These are phyloP conservation scores for Baronia brevicornis DNA, from an alignment of 2,888 invertebrate genomes.

Conservation along the genomic window DNA sequence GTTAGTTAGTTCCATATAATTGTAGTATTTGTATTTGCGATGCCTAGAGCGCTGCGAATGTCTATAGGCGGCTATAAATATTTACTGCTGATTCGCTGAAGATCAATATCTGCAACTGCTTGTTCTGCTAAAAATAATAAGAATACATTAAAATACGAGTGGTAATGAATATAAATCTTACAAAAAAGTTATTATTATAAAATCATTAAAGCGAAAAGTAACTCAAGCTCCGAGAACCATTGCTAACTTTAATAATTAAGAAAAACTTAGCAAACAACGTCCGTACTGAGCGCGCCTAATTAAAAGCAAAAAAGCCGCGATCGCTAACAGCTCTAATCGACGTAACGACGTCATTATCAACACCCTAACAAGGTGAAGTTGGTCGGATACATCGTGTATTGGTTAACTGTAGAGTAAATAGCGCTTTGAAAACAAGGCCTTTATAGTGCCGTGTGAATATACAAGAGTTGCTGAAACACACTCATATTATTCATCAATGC, in stretches of 20 bases:
- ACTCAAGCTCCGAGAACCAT: conserved; percentile 3
- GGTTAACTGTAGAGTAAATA: conserved; percentile 51
- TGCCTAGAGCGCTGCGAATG: too few relatives aligned
- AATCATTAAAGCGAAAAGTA: conserved; percentile 2
- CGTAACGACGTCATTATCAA: conserved; percentile 64
- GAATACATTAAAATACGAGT: too few relatives aligned
- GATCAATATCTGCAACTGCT: too few relatives aligned
- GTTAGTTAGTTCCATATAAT: too few relatives aligned
- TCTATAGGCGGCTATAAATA: too few relatives aligned
- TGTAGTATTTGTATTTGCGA: too few relatives aligned
- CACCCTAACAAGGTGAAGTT: conserved; percentile 53
- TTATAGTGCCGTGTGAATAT: conserved; percentile 32
- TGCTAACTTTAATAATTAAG: conserved; percentile 16
- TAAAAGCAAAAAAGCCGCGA: conserved; percentile 38
- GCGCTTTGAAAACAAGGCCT: conserved; percentile 29
- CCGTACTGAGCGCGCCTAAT: conserved; percentile 41
- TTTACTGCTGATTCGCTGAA: too few relatives aligned
- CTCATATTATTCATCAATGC: conserved; percentile 1
- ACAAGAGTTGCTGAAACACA: neutral
- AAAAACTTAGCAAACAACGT: conserved; percentile 10
- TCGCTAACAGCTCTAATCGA: conserved; percentile 55
- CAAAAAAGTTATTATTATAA: neutral
- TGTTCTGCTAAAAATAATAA: too few relatives aligned
- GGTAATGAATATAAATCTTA: neutral
- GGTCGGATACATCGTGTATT: conserved; percentile 32